Base-by-base conservation (phyloP, 2,113 vertebrate species). In the Thamnophis sirtalis region DNA sequence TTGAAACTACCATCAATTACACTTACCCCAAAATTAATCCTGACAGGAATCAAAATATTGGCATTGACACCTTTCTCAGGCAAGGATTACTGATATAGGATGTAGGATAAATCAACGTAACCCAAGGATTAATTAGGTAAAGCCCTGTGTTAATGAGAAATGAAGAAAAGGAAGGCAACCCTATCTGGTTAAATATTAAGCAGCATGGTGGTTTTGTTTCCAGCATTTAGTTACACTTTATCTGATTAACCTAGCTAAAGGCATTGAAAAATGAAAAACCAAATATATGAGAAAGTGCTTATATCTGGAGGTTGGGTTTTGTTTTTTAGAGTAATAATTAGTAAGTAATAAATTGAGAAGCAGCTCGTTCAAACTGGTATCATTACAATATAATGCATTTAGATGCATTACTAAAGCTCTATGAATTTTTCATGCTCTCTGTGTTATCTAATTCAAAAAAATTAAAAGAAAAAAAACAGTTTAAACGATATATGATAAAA, bases 111-210 rank as follows among this genome's bases (percentile, higher is more conserved):
- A 91, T 92, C 96, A 96, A 95, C 95, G 93, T 94, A 97, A 96
- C 91, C 94, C 92, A 51, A 86, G 93, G 93, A 94, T 95, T 96
- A 96, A 96, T 96, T 96, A 97, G 95, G 94, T 96, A 95, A 96
- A 96, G 89, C 58, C 88, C 88, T 93, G 51, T 92, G 93, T 95
- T 96, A 96, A 96, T 93, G 93, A 93, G 93, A 96, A 96, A 94
- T 84, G 93, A 93, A 93, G 54, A 84, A 95, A 95, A 96, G 95
- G 87, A 95, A 96, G 94, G 95, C 96, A 96, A 96, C 92, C 94
- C 91, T 94, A 95, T 92, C 94, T 96, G 90, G 93, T 96, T 95
- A 95, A 96, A 96, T 94, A 94, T 95, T 96, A 95, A 96, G 93
- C 91, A 93, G 84, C 86, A 90, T 93, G 86, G 90, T 96, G 94